Conservation (phyloP, 2,888 invertebrate genomes). For the Dyspetes luteomarginatus region DNA sequence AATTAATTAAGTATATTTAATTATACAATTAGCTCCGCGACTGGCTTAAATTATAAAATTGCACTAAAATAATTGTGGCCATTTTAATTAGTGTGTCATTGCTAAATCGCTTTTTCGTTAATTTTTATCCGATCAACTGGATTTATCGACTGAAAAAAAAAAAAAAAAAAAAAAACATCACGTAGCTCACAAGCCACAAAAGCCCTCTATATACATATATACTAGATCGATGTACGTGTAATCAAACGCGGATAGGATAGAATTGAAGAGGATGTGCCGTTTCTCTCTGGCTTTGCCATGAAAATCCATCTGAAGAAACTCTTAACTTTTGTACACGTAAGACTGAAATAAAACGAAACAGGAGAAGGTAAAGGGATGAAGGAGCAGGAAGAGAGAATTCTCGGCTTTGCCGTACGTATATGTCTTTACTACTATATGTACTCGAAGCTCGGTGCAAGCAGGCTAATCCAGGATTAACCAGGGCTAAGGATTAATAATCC, state of each 20-base stretch:
- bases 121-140: no score
- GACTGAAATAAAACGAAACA: slow-evolving; percentile 32
- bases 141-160: not conserved
- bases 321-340: slow-evolving; percentile 40
- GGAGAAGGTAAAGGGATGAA: not conserved
- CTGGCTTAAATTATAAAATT: no score
- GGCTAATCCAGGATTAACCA: slow-evolving; percentile 63
- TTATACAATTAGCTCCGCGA: no score
- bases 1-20: no score
- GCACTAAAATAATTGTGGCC: no score
- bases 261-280: slow-evolving; percentile 6
- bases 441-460: slow-evolving; percentile 49
- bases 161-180: not conserved
- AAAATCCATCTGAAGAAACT: slow-evolving; percentile 48
- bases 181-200: no score
- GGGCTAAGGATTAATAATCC: slow-evolving; percentile 63
- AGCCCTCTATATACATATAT: no score
- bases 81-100: no score
- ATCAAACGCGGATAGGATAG: slow-evolving; percentile 1
- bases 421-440: not conserved
- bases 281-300: slow-evolving; percentile 33
- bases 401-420: slow-evolving; percentile 23
- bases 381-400: slow-evolving; percentile 26
- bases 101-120: no score
- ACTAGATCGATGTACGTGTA: no score